phyloP scores from a whole-genome alignment of 1,140 invertebrate genomes.

The Macrobrachium rosenbergii region DNA sequence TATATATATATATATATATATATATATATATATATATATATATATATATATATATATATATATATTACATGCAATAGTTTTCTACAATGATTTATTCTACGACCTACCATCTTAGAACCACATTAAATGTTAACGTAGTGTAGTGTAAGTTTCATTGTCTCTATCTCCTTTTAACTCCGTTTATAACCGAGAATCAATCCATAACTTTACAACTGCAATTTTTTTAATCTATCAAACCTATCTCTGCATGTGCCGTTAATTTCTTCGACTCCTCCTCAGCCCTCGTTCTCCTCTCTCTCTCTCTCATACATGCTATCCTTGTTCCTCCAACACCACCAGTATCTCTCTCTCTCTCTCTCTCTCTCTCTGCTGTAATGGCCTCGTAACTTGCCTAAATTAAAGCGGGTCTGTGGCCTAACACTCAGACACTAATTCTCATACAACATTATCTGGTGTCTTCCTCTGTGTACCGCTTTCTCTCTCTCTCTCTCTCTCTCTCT shows the following conservation, averaged over 20 bases:
- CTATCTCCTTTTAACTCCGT: too few species aligned
- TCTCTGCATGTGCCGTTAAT: background rate
- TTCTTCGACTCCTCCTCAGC: background rate
- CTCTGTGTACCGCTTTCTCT: slow-evolving; percentile 1
- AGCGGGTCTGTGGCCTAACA: slow-evolving; percentile 52
- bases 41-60: too few species aligned
- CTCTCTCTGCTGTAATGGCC: slow-evolving; percentile 48
- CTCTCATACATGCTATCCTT: background rate
- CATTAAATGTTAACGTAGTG: too few species aligned
- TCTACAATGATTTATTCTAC: too few species aligned
- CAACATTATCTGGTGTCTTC: slow-evolving; percentile 41
- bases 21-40: too few species aligned
- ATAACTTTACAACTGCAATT: background rate
- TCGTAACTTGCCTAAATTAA: slow-evolving; percentile 62
- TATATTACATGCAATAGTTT: too few species aligned
- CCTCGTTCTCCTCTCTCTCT: background rate
- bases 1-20: too few species aligned
- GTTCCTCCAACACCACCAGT: too few species aligned
- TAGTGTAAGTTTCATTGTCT: too few species aligned
- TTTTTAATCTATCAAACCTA: background rate
- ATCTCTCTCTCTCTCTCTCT: background rate
- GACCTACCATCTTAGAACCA: too few species aligned
- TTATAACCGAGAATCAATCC: too few species aligned
- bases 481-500: slow-evolving; percentile 44
- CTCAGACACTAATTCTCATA: slow-evolving; percentile 55